Evolutionary conservation across 2,797 vertebrate species (phyloP), one percentile per base, ranked within the genome.

Genomic region (Mastacembelus armatus): DNA sequence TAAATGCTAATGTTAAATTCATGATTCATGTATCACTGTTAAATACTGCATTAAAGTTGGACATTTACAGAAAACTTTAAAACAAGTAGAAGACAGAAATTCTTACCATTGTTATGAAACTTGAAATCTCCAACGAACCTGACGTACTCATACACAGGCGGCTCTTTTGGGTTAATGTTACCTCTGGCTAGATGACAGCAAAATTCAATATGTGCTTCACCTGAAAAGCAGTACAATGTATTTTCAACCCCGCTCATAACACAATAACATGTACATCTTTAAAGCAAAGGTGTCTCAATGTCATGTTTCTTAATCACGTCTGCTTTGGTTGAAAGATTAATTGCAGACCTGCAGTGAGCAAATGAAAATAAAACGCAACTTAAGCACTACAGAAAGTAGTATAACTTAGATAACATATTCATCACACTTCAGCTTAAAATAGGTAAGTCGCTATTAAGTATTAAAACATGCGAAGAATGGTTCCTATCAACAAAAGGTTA

Each of bases 51-150:
- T 7, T 0, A 3, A 56, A 40, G 10, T 9, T 11, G 12, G 19
- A 62, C 9, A 63, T 32, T 61, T 54, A 10, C 36, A n/a, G 15
- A n/a, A 5, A 24, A 32, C 19, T 11, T 32, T 18, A 42, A 14
- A 55, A 30, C 1, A 35, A 35, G 3, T 12, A 30, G 16, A 43
- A 44, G 51, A 59, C 15, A 6, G 16, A 42, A 45, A 38, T 61
- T 81, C 95, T 94, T 84, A 99, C 98, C 96, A 88, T 92, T 90
- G 87, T 93, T 95, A 90, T 96, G 91, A 90, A 95, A 96, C 86
- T 95, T 96, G 89, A 98, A 93, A 86, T 94, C 95, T 89, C 98
- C 93, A 47, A 96, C 91, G 85, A 98, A 96, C 93, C 97, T 99
- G 79, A 95, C 96, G 72, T 95, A 95, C 88, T 99, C 97, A 22